Evolutionary conservation across 2,888 invertebrate species (phyloP).

Genomic region (Rotaria macrura): DNA sequence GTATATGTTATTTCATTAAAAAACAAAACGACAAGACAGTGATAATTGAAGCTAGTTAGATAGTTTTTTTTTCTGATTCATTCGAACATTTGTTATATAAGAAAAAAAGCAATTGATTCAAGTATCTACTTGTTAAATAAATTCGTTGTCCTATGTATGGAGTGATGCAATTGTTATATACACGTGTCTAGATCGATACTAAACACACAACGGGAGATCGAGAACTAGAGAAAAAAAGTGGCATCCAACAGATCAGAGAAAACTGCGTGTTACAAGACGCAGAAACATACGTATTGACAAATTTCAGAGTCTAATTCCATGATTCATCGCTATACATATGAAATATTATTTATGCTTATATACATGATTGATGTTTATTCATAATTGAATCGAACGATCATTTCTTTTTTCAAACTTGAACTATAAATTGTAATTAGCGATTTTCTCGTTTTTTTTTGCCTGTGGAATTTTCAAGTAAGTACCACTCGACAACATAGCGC

Average conservation of each 20-base stretch:
- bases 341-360: neutral
- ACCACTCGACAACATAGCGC: neutral
- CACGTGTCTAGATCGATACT: neutral
- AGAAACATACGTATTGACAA: too few species aligned
- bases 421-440: neutral
- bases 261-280: neutral
- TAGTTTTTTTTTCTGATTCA: neutral
- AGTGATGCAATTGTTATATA: neutral
- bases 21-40: neutral
- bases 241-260: neutral
- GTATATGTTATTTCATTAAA: neutral
- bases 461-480: neutral
- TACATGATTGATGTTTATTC: neutral
- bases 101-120: neutral
- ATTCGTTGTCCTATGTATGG: neutral
- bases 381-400: neutral
- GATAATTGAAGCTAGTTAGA: conserved; percentile 8
- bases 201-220: neutral
- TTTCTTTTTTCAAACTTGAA: neutral
- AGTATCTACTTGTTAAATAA: neutral
- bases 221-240: neutral
- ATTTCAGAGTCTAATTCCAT: too few species aligned
- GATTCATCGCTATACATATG: too few species aligned
- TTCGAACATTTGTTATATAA: neutral
- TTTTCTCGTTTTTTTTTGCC: neutral